phyloP scores from a whole-genome alignment of 2,797 vertebrate genomes.

The Luscinia megarhynchos region DNA sequence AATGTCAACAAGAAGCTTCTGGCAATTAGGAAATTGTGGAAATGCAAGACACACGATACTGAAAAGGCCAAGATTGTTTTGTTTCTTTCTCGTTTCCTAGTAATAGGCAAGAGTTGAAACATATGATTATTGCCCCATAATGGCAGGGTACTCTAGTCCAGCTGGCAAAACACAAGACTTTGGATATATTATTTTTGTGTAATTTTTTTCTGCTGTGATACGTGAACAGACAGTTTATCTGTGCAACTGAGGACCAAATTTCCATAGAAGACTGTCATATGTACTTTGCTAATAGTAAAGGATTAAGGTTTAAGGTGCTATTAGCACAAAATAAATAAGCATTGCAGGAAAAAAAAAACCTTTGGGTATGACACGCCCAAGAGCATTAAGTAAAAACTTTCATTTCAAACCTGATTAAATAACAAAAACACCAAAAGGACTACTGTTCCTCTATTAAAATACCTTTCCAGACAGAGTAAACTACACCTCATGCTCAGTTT shows the following conservation, averaged over 20 bases:
- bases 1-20: constrained; percentile 10
- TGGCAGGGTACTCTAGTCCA: constrained; percentile 49
- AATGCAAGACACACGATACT: neutral
- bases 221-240: neutral
- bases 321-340: neutral
- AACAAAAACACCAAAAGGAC: neutral
- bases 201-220: constrained; percentile 22
- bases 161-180: constrained; percentile 47
- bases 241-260: neutral
- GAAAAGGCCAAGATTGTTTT: constrained; percentile 48
- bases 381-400: neutral
- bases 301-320: neutral
- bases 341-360: neutral
- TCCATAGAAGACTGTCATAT: neutral
- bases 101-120: constrained; percentile 63
- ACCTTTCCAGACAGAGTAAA: neutral
- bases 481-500: neutral
- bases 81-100: constrained; percentile 57
- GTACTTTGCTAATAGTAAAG: neutral
- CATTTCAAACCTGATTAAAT: neutral
- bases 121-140: constrained; percentile 65
- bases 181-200: neutral
- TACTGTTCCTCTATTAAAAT: neutral
- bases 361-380: neutral
- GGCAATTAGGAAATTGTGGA: constrained; percentile 39